These are phyloP conservation scores for Gallinago nigripennis DNA, from an alignment of 2,797 vertebrate species.

Conservation along the genomic window DNA sequence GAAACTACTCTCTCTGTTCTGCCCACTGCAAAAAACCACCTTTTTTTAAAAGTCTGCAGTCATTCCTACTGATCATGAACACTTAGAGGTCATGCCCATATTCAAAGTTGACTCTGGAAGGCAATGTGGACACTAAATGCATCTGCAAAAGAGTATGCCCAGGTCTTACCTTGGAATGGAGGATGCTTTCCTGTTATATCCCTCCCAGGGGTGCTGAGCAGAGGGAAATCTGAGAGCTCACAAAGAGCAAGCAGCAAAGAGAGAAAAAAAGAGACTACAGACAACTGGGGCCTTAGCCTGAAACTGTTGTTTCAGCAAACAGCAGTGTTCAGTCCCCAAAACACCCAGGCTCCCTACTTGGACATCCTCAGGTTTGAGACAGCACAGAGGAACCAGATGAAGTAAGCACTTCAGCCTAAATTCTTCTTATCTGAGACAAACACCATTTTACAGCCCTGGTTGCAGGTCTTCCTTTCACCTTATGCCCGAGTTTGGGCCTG, in stretches of 20 bases:
- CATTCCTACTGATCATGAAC: not conserved
- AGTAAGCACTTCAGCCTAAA: not conserved
- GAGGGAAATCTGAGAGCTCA: not conserved
- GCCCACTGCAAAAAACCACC: accelerated
- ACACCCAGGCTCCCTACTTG: not conserved
- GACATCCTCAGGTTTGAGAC: not conserved
- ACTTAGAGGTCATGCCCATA: not conserved
- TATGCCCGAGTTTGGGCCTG: not conserved
- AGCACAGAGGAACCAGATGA: not conserved
- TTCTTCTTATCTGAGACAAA: not conserved
- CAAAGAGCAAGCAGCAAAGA: not conserved
- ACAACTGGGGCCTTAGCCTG: not conserved
- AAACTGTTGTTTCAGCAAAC: not conserved
- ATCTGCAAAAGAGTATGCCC: not conserved
- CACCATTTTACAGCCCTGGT: not conserved
- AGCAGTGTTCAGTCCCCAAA: not conserved
- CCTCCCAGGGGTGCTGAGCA: not conserved
- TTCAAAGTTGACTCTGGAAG: not conserved
- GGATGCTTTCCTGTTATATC: not conserved
- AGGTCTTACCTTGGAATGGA: not conserved
- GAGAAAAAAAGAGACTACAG: not conserved
- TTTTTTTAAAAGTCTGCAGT: not conserved
- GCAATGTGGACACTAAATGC: not conserved
- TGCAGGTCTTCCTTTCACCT: not conserved
- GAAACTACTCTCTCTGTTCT: not conserved